Evolutionary conservation across 2,113 vertebrate genomes (phyloP).

Genomic region (Platycercus adscitus): DNA sequence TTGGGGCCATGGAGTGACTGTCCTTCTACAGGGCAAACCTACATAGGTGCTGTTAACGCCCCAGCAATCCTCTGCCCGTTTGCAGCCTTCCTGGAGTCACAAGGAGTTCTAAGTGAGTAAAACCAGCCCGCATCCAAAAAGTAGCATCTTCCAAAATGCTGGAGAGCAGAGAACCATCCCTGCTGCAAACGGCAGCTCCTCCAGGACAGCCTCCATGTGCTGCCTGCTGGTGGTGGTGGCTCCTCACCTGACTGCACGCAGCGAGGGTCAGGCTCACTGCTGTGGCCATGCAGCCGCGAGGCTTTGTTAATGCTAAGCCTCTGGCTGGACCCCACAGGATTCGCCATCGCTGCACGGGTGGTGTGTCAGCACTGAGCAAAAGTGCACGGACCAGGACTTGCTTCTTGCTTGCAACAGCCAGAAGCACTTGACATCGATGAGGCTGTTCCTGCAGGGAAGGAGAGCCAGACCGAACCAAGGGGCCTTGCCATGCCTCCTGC

Average conservation of each 20-base stretch:
- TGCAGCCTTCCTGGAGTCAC: neutral
- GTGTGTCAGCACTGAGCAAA: neutral
- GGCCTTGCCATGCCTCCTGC: neutral
- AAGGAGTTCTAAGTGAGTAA: neutral
- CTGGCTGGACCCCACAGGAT: neutral
- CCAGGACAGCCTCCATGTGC: neutral
- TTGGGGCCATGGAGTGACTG: neutral
- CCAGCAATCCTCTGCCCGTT: neutral
- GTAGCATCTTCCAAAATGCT: neutral
- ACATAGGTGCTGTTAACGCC: neutral
- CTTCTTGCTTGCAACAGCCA: neutral
- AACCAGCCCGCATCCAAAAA: neutral
- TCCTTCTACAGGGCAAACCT: neutral
- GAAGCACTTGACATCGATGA: neutral
- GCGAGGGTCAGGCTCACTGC: fast-evolving
- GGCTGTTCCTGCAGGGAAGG: neutral
- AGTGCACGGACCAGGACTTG: neutral
- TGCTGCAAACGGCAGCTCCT: neutral
- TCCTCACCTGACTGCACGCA: fast-evolving
- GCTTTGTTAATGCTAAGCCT: neutral
- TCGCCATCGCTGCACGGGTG: fast-evolving
- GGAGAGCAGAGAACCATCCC: neutral
- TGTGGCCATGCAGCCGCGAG: fast-evolving
- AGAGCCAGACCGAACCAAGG: neutral
- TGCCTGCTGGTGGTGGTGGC: fast-evolving